Base-by-base conservation (phyloP, 2,888 invertebrate species). In the Strigamia crassipes region DNA sequence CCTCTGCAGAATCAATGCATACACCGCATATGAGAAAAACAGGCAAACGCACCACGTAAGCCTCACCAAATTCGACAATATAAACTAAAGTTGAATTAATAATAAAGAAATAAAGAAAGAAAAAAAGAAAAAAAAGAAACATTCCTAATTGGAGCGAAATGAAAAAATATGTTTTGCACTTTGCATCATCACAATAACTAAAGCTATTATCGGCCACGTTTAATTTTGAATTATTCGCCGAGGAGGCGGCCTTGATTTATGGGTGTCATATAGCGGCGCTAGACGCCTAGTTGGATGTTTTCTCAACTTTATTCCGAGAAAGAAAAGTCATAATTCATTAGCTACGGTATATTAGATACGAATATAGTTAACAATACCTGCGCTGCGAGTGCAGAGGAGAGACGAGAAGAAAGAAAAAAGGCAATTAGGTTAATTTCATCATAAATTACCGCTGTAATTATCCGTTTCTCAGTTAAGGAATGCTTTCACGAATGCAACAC, bases 1-100 rank as follows among this genome's bases (percentile, higher is more conserved):
- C 56, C 56, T 56, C n/a, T 56, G 56, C 56, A 56, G 56, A 56
- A 56, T 56, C 56, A 56, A 56, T 56, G 56, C 56, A 56, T 56
- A 56, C 9, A 2, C 1, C 27, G 27, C 27, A 56, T 56, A 56
- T 56, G 56, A 56, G 56, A 56, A 56, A 56, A 56, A 56, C 56
- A 56, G 56, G 56, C 56, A 56, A 56, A n/a, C 1, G 56, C 56
- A 56, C 27, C 1, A n/a, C n/a, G n/a, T 56, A 56, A 56, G 56
- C 56, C 56, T 15, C 5, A 56, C 56, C 3, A 56, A 56, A 56
- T 56, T 56, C 56, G 12, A n/a, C 56, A n/a, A 56, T 56, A 56
- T 56, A 56, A 56, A 56, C 56, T 56, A 18, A 21, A 56, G 56
- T 18, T 56, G 56, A 21, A 56, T 56, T 56, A 1, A 27, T 27